Base-by-base conservation (phyloP, 1,140 invertebrate species). In the Matsumurasca onukii region DNA sequence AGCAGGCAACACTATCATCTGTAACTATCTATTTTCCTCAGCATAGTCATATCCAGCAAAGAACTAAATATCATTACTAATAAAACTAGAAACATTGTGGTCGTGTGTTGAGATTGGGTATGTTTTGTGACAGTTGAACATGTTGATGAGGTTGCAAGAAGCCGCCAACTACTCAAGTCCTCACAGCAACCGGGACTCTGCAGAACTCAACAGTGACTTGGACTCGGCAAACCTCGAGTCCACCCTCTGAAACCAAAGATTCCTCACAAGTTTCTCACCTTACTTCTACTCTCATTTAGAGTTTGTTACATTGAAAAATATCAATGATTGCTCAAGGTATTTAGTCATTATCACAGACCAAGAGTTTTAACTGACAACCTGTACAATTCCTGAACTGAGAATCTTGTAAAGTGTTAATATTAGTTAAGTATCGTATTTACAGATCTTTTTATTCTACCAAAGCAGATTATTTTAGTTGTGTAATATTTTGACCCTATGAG, bases 91-190 rank as follows among this genome's bases (percentile, higher is more conserved):
- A n/a, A n/a, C n/a, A n/a, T n/a, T n/a, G n/a, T n/a, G n/a, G n/a
- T n/a, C n/a, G n/a, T n/a, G n/a, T n/a, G n/a, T n/a, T n/a, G n/a
- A n/a, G n/a, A n/a, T n/a, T n/a, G n/a, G n/a, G n/a, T n/a, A n/a
- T n/a, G n/a, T 72, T 72, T 75, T 69, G 66, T 85, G 84, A 0
- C 80, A 94, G 91, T 82, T 97, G 69, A 97, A 95, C 75, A 97
- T 97, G 94, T 78, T 97, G 75, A 95, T 95, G 92, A 86, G 93
- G 70, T 85, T 98, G 52, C 94, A 97, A 83, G 94, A 97, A 82
- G 94, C 94, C 15, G 94, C 94, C 57, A 95, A 93, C 82, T 95
- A 94, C 80, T 90, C 90, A 70, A 91, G 90, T 76, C 89, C 91
- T 64, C 90, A 91, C 80, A 91, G 88, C 74, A 91, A 93, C 76